Base-by-base conservation (phyloP, 1,140 invertebrate species). In the Drosophila nannoptera region DNA sequence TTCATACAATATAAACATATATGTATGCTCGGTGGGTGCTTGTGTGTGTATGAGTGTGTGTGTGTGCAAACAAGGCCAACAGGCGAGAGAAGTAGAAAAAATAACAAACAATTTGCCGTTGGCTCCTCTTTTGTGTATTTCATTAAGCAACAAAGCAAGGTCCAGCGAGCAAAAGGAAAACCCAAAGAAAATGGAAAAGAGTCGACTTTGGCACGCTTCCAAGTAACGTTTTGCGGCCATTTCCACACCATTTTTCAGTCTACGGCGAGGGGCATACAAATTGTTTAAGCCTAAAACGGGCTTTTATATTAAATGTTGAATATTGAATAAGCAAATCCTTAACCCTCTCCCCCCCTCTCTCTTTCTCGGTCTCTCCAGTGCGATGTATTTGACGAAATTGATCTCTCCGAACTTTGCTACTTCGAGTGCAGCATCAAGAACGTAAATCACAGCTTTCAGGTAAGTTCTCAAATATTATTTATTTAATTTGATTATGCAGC, bases 391-490 rank as follows among this genome's bases (percentile, higher is more conserved):
- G 94, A 97, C 91, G 95, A 96, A 89, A 95, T 95, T 89, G 94
- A 95, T 87, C 90, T 96, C 78, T 94, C 94, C 73, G 94, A 96
- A 90, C 91, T 96, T 65, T 96, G 94, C 78, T 94, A 96, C 86
- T 95, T 95, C 35, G 95, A 96, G 91, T 96, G 94, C 90, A 94
- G 94, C 89, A 94, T 93, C 69, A 96, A 94, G 91, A 96, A 95
- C 92, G 93, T 94, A 73, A 95, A 96, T 90, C 93, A 96, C 90
- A 95, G 95, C 90, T 96, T 96, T 90, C 94, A 96, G 93, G 95
- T 96, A 89, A 91, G 90, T 33, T 77, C 7, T 14, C 6, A 2
- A 43, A 36, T 22, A 36, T 1, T 36, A 36, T 36, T 36, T 36
- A 36, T 36, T 4, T 22, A 22, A 22, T 22, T 22, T 22, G 22